Conservation (phyloP, 2,888 invertebrate genomes). For the Dolichopus griseipennis region DNA sequence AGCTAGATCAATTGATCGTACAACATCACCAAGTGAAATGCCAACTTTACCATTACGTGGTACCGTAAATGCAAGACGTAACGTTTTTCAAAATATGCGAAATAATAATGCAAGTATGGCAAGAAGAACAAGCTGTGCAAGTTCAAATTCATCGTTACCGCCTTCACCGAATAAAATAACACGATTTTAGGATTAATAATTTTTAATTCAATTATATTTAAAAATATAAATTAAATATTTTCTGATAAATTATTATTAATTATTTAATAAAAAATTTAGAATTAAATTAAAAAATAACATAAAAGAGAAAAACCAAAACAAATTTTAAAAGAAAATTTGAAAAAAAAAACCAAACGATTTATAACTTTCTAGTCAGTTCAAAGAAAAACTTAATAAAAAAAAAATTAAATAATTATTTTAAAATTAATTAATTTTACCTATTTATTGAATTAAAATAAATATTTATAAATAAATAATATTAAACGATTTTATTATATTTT, state of each 20-base stretch:
- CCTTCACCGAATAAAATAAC: constrained; percentile 40
- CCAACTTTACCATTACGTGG: constrained; percentile 40
- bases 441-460: too few species aligned
- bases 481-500: too few species aligned
- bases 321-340: too few species aligned
- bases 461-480: neutral
- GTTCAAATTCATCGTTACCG: constrained; percentile 38
- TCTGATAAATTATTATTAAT: too few species aligned
- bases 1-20: constrained; percentile 19
- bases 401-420: too few species aligned
- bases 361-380: neutral
- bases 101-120: constrained; percentile 34
- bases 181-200: constrained; percentile 31
- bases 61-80: constrained; percentile 31
- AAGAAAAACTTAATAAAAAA: neutral
- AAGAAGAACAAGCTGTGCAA: constrained; percentile 29
- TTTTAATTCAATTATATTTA: too few species aligned
- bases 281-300: too few species aligned
- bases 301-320: too few species aligned
- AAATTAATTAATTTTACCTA: neutral
- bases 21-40: constrained; percentile 42
- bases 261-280: too few species aligned
- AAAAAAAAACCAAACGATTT: too few species aligned
- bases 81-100: constrained; percentile 40
- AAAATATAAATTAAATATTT: too few species aligned